Evolutionary conservation across 2,888 invertebrate genomes (phyloP).

Genomic region (Hydriomena furcata): DNA sequence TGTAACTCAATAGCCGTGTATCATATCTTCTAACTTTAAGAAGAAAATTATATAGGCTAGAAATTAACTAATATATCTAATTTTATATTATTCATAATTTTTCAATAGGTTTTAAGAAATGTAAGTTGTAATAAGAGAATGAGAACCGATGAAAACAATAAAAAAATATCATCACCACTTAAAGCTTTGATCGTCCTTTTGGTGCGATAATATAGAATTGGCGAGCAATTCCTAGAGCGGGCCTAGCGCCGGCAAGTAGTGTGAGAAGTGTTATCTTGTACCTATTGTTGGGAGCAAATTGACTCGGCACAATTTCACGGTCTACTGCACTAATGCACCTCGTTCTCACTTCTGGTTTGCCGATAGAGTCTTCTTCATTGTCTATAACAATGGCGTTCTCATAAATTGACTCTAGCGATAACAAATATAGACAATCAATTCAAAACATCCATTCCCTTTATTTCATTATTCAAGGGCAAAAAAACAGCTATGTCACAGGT

Average conservation of each 20-base stretch:
- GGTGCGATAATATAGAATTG: slow-evolving; percentile 55
- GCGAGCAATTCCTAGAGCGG: slow-evolving; percentile 61
- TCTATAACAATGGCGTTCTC: slow-evolving; percentile 23
- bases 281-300: slow-evolving; percentile 69
- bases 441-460: slow-evolving; percentile 25
- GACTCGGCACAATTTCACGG: slow-evolving; percentile 73
- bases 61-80: no score
- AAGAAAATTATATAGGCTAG: no score
- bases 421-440: slow-evolving; percentile 2
- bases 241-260: slow-evolving; percentile 55
- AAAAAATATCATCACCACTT: no score
- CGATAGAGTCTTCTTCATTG: slow-evolving; percentile 53
- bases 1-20: background rate
- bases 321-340: slow-evolving; percentile 66
- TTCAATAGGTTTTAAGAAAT: no score
- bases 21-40: no score
- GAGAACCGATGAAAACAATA: no score
- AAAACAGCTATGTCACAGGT: slow-evolving; percentile 37
- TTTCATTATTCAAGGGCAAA: slow-evolving; percentile 35
- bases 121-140: no score
- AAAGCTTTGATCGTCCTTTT: no score
- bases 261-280: slow-evolving; percentile 45
- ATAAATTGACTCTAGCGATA: background rate
- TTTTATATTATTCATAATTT: no score
- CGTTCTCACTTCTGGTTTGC: slow-evolving; percentile 54